phyloP scores from a whole-genome alignment of 1,140 invertebrate species.

The Drosophila kohkoa region DNA sequence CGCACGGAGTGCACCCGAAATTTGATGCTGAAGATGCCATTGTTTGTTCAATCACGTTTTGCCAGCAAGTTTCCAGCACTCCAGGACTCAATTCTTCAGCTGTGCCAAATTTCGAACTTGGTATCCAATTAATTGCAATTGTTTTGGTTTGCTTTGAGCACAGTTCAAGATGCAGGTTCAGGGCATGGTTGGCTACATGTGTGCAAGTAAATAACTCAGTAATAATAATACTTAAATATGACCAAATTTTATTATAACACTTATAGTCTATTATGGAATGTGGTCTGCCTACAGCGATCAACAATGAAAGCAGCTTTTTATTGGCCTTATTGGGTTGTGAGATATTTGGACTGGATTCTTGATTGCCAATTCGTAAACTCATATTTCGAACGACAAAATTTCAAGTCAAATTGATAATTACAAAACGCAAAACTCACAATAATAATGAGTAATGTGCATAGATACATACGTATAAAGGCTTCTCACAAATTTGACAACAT shows the following conservation, averaged over 20 bases:
- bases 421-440: too few relatives aligned
- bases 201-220: conserved; percentile 58
- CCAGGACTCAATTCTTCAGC: background rate
- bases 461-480: too few relatives aligned
- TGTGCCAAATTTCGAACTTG: conserved; percentile 3
- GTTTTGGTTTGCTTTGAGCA: conserved; percentile 6
- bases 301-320: too few relatives aligned
- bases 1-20: background rate
- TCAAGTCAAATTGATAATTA: too few relatives aligned
- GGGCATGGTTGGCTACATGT: conserved; percentile 19
- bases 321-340: too few relatives aligned
- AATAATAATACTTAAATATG: conserved; percentile 45
- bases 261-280: conserved; percentile 15
- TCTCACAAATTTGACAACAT: too few relatives aligned
- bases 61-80: conserved; percentile 22
- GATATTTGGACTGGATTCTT: too few relatives aligned
- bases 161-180: conserved; percentile 7
- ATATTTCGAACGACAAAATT: conserved; percentile 30
- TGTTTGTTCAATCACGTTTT: conserved; percentile 31
- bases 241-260: conserved; percentile 60
- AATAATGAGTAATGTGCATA: too few relatives aligned
- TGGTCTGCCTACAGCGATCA: too few relatives aligned
- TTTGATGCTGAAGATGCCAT: conserved; percentile 5
- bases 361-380: too few relatives aligned
- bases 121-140: conserved; percentile 60